These are phyloP conservation scores for Alexandromys fortis DNA, from an alignment of 2,113 vertebrate genomes.

Conservation along the genomic window DNA sequence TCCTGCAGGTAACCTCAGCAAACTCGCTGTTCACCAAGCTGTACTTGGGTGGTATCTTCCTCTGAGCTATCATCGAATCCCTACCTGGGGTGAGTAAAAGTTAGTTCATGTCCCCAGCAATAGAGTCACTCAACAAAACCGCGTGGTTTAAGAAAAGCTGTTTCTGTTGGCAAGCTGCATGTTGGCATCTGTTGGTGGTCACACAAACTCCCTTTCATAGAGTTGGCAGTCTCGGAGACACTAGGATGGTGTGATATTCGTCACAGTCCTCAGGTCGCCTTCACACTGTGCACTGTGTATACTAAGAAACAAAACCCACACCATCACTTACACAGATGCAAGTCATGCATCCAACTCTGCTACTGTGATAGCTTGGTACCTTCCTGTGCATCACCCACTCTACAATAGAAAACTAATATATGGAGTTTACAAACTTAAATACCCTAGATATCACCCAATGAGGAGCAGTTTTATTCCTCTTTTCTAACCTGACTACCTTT, in stretches of 20 bases:
- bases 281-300: conserved; percentile 62
- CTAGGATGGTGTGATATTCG: conserved; percentile 63
- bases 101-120: neutral
- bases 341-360: conserved; percentile 72
- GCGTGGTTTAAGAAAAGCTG: neutral
- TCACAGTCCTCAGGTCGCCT: conserved; percentile 68
- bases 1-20: neutral
- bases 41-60: neutral
- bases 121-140: neutral
- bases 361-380: conserved; percentile 41
- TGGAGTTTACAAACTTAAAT: conserved; percentile 40
- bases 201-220: conserved; percentile 70
- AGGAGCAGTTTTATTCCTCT: conserved; percentile 7
- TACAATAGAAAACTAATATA: neutral
- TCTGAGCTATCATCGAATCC: neutral
- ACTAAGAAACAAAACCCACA: conserved; percentile 57
- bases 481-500: conserved; percentile 13
- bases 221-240: conserved; percentile 62
- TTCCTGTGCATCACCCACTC: conserved; percentile 63
- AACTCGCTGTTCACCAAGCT: neutral
- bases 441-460: neutral
- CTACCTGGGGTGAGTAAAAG: neutral
- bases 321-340: conserved; percentile 70
- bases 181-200: conserved; percentile 20
- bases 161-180: conserved; percentile 23